phyloP scores from a whole-genome alignment of 2,888 invertebrate genomes.

The Drosophila emarginata region DNA sequence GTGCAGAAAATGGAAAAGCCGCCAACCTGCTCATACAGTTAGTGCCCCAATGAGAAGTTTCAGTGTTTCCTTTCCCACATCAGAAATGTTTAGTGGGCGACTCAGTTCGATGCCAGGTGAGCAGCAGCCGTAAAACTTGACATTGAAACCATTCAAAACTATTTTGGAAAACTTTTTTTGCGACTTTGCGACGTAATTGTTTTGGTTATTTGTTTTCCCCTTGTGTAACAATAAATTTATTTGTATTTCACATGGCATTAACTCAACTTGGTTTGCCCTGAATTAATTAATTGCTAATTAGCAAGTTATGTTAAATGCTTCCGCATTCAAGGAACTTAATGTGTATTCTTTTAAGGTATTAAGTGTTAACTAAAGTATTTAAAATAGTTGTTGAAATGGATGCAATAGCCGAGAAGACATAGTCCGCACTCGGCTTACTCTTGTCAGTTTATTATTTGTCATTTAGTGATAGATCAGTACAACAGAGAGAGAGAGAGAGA shows the following conservation, averaged over 20 bases:
- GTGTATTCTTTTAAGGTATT: neutral
- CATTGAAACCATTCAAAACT: neutral
- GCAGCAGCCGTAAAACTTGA: conserved; percentile 10
- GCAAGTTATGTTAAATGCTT: conserved; percentile 34
- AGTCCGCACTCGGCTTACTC: no score
- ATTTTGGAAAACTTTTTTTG: neutral
- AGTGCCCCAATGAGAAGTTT: conserved; percentile 29
- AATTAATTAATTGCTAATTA: conserved; percentile 24
- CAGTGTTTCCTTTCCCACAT: conserved; percentile 23
- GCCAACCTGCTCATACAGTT: neutral
- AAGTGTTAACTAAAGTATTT: neutral
- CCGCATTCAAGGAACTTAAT: conserved; percentile 20
- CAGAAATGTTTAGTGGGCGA: conserved; percentile 19
- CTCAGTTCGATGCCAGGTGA: conserved; percentile 36
- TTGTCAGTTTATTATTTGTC: no score
- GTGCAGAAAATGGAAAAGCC: conserved; percentile 20
- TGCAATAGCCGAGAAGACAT: no score
- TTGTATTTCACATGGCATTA: conserved; percentile 34
- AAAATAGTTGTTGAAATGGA: no score
- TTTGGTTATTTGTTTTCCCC: conserved; percentile 6
- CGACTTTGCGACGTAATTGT: neutral
- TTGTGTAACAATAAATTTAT: conserved; percentile 48
- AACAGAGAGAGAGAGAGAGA: no score
- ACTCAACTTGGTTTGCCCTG: conserved; percentile 25
- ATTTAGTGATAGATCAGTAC: no score